Evolutionary conservation across 2,113 vertebrate species (phyloP).

Genomic region (Balaeniceps rex): DNA sequence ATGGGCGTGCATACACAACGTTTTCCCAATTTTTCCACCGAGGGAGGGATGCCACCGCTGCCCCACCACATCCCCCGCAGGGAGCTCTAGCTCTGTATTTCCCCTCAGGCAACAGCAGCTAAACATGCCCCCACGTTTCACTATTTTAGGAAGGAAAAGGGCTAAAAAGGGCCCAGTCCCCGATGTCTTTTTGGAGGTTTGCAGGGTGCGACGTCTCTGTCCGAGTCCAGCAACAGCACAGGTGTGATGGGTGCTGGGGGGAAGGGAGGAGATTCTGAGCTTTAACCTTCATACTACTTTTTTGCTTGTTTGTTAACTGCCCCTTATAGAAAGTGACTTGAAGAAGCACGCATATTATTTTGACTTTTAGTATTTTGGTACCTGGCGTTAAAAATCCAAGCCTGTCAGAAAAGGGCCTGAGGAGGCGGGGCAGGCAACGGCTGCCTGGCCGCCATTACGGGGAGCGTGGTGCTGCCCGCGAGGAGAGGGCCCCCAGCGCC

Average conservation of each 20-base stretch:
- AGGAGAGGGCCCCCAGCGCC: fast-evolving
- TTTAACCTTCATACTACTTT: neutral
- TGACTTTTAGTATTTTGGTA: neutral
- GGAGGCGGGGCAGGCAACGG: fast-evolving
- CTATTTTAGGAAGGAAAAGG: neutral
- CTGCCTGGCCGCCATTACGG: neutral
- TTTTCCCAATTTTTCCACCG: fast-evolving
- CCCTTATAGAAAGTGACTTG: neutral
- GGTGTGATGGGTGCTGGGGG: fast-evolving
- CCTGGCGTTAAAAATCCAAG: neutral
- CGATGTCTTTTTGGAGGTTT: fast-evolving
- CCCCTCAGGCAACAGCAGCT: neutral
- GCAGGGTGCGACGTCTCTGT: fast-evolving
- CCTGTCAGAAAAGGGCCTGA: too few species aligned
- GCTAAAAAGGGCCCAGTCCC: neutral
- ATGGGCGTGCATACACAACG: fast-evolving
- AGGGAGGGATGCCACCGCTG: fast-evolving
- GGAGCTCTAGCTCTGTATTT: neutral
- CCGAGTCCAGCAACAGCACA: neutral
- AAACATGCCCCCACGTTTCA: fast-evolving
- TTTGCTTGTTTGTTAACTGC: neutral
- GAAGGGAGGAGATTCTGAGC: too few species aligned
- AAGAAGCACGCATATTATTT: too few species aligned
- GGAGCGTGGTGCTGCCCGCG: fast-evolving
- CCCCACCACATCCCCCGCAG: fast-evolving